Evolutionary conservation across 2,113 vertebrate genomes (phyloP).

Genomic region (Pogona vitticeps): DNA sequence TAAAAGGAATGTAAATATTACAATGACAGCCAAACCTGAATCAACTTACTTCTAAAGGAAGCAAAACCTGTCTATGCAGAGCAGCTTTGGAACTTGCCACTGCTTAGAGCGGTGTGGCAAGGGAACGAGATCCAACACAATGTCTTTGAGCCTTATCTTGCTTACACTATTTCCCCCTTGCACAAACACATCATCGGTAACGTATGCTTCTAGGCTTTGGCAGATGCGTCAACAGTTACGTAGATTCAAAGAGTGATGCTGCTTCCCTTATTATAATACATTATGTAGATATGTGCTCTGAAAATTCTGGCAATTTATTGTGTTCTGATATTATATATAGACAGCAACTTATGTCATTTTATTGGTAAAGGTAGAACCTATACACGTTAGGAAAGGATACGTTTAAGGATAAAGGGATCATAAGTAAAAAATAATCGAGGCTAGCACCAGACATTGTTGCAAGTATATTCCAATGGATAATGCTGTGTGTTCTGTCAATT

Average conservation of each 20-base stretch:
- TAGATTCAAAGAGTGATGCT: not conserved
- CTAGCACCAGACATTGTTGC: not conserved
- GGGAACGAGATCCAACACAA: not conserved
- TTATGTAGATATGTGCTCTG: not conserved
- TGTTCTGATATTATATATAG: no score
- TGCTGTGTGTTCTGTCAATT: not conserved
- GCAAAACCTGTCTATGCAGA: no score
- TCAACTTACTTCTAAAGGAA: no score
- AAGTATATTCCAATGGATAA: not conserved
- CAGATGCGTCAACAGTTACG: not conserved
- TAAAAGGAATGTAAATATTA: no score
- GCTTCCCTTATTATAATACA: not conserved
- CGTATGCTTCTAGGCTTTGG: no score
- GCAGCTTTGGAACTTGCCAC: no score
- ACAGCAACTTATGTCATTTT: no score
- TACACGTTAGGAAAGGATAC: not conserved
- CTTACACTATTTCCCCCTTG: not conserved
- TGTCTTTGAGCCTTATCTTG: not conserved
- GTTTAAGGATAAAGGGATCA: not conserved
- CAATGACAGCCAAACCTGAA: no score
- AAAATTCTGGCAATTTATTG: not conserved
- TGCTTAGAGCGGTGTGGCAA: no score
- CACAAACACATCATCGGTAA: not conserved
- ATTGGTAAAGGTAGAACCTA: not conserved
- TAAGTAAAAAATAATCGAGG: not conserved